phyloP scores from a whole-genome alignment of 2,113 vertebrate genomes.

The Nyctereutes procyonoides region DNA sequence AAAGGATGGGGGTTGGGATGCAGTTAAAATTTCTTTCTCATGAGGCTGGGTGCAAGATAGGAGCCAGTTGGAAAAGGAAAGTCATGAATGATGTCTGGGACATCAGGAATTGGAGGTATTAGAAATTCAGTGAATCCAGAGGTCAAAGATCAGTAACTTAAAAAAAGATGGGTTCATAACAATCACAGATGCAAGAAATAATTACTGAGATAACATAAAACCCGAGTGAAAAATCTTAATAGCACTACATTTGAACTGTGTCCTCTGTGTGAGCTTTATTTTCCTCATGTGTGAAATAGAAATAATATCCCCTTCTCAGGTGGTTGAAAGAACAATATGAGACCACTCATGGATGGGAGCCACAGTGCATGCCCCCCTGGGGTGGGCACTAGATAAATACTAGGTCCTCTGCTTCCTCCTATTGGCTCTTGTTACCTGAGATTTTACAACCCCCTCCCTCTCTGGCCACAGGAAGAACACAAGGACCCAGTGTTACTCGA shows the following conservation, averaged over 20 bases:
- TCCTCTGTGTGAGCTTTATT: conserved; percentile 12
- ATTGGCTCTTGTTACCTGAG: not conserved
- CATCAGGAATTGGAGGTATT: not conserved
- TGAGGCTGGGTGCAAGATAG: not conserved
- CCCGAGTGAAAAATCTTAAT: not conserved
- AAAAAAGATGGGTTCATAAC: not conserved
- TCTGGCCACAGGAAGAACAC: not conserved
- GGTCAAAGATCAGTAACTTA: not conserved
- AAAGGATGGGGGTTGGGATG: not conserved
- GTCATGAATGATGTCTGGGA: not conserved
- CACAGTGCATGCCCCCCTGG: not conserved
- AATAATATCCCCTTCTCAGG: not conserved
- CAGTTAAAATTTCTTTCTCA: not conserved
- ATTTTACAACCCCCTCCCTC: not conserved
- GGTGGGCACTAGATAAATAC: not conserved
- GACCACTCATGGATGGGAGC: not conserved
- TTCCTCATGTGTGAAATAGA: not conserved
- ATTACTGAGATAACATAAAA: not conserved
- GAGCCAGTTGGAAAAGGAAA: not conserved
- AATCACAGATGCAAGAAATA: not conserved
- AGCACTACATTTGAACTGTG: not conserved
- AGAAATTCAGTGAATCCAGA: not conserved
- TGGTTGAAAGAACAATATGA: not conserved
- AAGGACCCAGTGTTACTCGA: not conserved
- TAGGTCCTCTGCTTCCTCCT: not conserved